Evolutionary conservation across 2,888 invertebrate genomes (phyloP).

Genomic region (Lasiommata megera): DNA sequence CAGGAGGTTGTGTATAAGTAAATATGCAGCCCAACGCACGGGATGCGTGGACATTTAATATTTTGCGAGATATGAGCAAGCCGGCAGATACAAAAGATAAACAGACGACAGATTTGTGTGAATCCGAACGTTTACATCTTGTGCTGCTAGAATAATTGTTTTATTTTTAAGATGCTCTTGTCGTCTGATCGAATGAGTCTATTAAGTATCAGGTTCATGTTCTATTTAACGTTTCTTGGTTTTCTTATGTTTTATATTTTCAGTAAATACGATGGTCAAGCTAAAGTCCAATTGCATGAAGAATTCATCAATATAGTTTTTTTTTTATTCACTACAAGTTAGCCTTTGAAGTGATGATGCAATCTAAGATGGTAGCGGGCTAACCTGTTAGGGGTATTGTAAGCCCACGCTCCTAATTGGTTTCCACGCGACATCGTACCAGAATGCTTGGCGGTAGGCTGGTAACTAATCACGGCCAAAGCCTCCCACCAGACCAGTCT

Average conservation of each 20-base stretch:
- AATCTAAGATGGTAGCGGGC: no score
- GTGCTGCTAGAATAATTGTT: conserved; percentile 19
- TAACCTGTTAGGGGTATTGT: no score
- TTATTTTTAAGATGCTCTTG: conserved; percentile 19
- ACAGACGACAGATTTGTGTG: conserved; percentile 44
- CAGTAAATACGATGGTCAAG: not conserved
- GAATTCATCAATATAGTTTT: no score
- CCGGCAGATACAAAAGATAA: conserved; percentile 42
- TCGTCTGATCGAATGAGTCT: conserved; percentile 5
- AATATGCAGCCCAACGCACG: conserved; percentile 41
- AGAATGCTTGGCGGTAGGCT: no score
- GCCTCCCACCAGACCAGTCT: no score
- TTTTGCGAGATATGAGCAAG: conserved; percentile 44
- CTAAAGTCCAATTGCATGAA: no score
- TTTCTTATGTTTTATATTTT: not conserved
- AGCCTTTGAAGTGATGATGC: no score
- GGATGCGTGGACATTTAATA: conserved; percentile 44
- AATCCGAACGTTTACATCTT: conserved; percentile 31
- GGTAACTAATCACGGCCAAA: no score
- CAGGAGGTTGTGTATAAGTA: conserved; percentile 24
- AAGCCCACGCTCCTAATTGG: no score
- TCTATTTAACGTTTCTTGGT: not conserved
- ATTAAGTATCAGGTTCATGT: not conserved
- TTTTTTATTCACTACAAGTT: no score
- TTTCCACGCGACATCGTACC: no score